These are phyloP conservation scores for Micronycteris hirsuta DNA, from an alignment of 2,113 vertebrate species.

Conservation along the genomic window DNA sequence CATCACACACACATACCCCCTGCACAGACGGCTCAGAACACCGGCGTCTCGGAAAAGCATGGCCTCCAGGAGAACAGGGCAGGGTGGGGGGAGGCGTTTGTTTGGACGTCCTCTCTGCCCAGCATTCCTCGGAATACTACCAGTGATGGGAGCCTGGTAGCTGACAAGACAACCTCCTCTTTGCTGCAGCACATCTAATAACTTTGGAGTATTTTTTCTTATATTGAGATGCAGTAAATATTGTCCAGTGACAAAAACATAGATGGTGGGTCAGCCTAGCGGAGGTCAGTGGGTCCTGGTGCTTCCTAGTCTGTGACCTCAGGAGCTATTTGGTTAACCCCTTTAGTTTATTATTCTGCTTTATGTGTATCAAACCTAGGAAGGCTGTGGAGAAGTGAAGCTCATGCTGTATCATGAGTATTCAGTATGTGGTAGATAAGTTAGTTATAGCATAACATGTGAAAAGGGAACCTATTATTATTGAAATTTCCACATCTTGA, in stretches of 20 bases:
- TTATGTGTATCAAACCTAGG: neutral
- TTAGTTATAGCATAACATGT: neutral
- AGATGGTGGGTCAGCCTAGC: neutral
- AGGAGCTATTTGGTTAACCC: neutral
- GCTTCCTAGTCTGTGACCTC: neutral
- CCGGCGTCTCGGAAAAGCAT: neutral
- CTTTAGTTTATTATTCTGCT: neutral
- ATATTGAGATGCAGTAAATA: neutral
- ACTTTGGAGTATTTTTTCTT: neutral
- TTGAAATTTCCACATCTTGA: neutral
- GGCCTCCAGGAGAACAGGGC: neutral
- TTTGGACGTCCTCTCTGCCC: neutral
- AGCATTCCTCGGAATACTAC: neutral
- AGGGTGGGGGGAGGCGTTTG: fast-evolving
- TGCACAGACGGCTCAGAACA: fast-evolving
- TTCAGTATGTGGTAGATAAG: neutral
- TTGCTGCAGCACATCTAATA: neutral
- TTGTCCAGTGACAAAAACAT: neutral
- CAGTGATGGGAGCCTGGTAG: neutral
- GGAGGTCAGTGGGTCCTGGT: neutral
- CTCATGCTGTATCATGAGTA: neutral
- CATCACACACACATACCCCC: fast-evolving
- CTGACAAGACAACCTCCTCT: neutral
- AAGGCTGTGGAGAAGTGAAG: neutral
- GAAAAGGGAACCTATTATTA: neutral